phyloP scores from a whole-genome alignment of 2,797 vertebrate species.

The Bradypodion pumilum region DNA sequence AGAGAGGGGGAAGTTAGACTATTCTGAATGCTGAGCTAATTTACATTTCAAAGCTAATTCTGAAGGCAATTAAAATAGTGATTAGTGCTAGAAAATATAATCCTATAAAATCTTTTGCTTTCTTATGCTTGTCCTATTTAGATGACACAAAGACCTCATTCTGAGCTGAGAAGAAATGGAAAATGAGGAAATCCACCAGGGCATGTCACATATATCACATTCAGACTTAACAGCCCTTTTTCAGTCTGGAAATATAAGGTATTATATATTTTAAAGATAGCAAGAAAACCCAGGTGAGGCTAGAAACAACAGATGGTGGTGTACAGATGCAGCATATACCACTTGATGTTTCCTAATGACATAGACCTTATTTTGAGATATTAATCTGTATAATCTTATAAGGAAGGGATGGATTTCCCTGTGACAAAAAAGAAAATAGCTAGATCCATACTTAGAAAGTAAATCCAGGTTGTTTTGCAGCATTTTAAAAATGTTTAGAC shows the following conservation, averaged over 20 bases:
- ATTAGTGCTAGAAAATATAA: neutral
- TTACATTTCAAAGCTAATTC: conserved; percentile 11
- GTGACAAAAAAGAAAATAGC: too few species aligned
- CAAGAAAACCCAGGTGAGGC: too few species aligned
- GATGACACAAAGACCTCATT: neutral
- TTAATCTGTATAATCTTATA: too few species aligned
- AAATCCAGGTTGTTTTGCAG: too few species aligned
- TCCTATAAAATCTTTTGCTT: neutral
- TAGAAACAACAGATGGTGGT: too few species aligned
- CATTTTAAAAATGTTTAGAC: too few species aligned
- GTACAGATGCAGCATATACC: too few species aligned
- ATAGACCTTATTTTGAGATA: too few species aligned
- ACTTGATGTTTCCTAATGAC: too few species aligned
- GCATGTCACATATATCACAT: neutral
- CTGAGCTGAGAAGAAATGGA: neutral
- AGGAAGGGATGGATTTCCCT: too few species aligned
- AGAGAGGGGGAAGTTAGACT: neutral
- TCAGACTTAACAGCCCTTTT: conserved; percentile 21
- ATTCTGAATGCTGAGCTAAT: neutral
- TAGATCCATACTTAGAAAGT: too few species aligned
- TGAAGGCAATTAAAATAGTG: neutral
- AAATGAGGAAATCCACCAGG: neutral
- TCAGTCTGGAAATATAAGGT: neutral
- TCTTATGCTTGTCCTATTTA: conserved; percentile 7
- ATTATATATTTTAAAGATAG: conserved; percentile 29